These are phyloP conservation scores for Pangasius macronema DNA, from an alignment of 2,797 vertebrate genomes.

Conservation along the genomic window DNA sequence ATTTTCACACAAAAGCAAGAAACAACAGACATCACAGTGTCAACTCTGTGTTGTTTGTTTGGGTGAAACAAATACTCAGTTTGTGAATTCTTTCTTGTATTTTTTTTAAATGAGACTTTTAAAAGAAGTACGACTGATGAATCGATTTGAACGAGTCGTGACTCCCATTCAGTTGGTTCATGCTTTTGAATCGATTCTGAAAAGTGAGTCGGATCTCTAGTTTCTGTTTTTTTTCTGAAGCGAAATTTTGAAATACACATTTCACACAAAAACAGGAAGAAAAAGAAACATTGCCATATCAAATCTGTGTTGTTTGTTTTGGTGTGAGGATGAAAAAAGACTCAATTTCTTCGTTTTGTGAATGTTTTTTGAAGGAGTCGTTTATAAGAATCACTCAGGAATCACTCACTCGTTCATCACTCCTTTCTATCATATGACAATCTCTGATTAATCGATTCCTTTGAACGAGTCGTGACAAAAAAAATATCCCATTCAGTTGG, in stretches of 20 bases:
- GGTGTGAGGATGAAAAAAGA: background rate
- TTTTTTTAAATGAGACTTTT: background rate
- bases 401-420: background rate
- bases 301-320: background rate
- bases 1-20: background rate
- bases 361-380: background rate
- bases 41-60: background rate
- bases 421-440: background rate
- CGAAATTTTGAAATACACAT: background rate
- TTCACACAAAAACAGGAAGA: background rate
- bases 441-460: background rate
- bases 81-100: background rate
- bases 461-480: background rate
- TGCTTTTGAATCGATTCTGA: background rate
- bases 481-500: background rate
- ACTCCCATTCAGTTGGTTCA: background rate
- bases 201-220: background rate
- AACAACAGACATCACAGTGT: background rate
- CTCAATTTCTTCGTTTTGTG: background rate
- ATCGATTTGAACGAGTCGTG: background rate
- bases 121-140: background rate
- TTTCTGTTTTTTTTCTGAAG: background rate
- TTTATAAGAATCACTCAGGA: background rate
- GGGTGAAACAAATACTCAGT: background rate
- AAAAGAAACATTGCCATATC: background rate